Percentiles rank a stretch among this genome's conserved stretches.
These are phyloP conservation scores for Phalloptychus januarius DNA, from an alignment of 2,797 vertebrate species.

Conservation along the genomic window DNA sequence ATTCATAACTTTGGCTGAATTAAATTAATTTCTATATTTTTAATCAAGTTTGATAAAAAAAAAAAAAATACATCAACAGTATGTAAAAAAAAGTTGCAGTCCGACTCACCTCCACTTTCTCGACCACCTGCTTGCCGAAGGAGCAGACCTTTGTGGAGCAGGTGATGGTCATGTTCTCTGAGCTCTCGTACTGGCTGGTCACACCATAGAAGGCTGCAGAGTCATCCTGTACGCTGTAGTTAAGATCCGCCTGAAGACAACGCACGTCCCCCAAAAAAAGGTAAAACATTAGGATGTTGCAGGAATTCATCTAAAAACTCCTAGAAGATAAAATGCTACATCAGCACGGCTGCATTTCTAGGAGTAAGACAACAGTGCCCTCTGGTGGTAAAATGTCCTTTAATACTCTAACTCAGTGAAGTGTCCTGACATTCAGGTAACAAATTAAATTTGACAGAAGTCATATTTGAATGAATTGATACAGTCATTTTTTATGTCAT, in stretches of 20 bases:
- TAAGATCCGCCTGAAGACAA: slow-evolving; percentile 90
- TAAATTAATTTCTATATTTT: not conserved
- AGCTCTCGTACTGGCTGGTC: slow-evolving; percentile 97
- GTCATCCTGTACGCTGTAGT: slow-evolving; percentile 94
- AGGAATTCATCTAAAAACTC: not conserved
- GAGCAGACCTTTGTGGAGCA: slow-evolving; percentile 99
- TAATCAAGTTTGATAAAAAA: not conserved
- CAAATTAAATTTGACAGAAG: not conserved
- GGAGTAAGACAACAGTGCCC: not conserved
- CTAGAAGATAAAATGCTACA: not conserved
- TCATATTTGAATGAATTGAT: not conserved
- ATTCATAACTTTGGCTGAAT: not conserved
- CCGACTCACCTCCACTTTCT: slow-evolving; percentile 96
- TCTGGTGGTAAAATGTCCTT: slow-evolving; percentile 40
- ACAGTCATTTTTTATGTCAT: not conserved
- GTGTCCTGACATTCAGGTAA: not conserved
- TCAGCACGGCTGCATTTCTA: not conserved
- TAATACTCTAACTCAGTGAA: not conserved
- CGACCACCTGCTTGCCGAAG: slow-evolving; percentile 99
- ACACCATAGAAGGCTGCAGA: slow-evolving; percentile 95
- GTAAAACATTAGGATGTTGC: not conserved
- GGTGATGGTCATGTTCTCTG: slow-evolving; percentile 99
- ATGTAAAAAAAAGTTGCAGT: not conserved
- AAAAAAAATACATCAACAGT: not conserved
- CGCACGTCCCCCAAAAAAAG: rapidly evolving